Conservation (phyloP, 2,797 vertebrate genomes). For the Centropyge bicolor region DNA sequence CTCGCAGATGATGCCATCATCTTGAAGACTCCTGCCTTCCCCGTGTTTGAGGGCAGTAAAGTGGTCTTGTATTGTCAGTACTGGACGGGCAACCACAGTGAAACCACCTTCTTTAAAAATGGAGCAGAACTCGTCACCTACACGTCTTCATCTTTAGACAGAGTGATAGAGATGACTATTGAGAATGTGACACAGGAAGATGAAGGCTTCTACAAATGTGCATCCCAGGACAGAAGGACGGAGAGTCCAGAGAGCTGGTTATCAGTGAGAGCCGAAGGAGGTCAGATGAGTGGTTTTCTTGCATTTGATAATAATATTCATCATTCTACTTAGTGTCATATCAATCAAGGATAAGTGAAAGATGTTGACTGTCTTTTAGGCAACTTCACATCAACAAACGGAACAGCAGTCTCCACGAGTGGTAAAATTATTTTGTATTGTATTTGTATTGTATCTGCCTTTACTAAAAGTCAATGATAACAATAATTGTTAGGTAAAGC, state of each 20-base stretch:
- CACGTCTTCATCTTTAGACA: slow-evolving; percentile 16
- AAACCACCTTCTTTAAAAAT: slow-evolving; percentile 71
- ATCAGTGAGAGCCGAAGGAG: slow-evolving; percentile 62
- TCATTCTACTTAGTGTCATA: neutral
- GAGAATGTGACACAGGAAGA: slow-evolving; percentile 66
- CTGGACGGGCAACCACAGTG: slow-evolving; percentile 14
- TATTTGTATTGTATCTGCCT: too few species aligned
- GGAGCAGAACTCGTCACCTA: slow-evolving; percentile 35
- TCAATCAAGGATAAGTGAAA: neutral
- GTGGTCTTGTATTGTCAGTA: slow-evolving; percentile 71
- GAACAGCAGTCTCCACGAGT: neutral
- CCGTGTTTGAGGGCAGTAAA: slow-evolving; percentile 58
- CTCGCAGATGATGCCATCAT: slow-evolving; percentile 67
- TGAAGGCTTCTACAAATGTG: slow-evolving; percentile 79
- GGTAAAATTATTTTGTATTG: slow-evolving; percentile 40
- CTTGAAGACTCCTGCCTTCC: slow-evolving; percentile 60
- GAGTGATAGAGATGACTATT: slow-evolving; percentile 50
- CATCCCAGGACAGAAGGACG: slow-evolving; percentile 34
- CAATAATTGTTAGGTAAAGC: neutral
- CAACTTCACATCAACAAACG: slow-evolving; percentile 38
- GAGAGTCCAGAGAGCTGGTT: slow-evolving; percentile 77
- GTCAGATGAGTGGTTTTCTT: slow-evolving; percentile 11
- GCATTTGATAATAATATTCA: neutral
- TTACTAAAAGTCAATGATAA: neutral
- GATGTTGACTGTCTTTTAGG: slow-evolving; percentile 50